These are phyloP conservation scores for Cassiopea andromeda DNA, from an alignment of 30 jellyfish, hydroid and myxozoan species.

Conservation along the genomic window DNA sequence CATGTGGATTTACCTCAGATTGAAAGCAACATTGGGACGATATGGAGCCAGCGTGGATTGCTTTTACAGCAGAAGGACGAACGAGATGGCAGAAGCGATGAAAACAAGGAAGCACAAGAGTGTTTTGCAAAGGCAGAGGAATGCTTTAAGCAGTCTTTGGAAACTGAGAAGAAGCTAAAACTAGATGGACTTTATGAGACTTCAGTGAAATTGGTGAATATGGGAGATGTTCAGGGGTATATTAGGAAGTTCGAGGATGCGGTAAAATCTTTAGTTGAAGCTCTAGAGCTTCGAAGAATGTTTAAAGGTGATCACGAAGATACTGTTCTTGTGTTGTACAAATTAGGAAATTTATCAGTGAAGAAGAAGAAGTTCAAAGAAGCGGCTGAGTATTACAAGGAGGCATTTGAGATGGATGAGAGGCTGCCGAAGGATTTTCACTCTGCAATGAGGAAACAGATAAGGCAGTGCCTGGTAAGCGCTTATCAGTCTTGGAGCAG, in stretches of 20 bases:
- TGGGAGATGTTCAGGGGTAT: constrained; percentile 36
- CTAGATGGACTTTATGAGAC: constrained; percentile 55
- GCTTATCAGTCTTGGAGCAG: background rate
- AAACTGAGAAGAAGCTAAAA: constrained; percentile 41
- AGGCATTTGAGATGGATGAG: constrained; percentile 73
- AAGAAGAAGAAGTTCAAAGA: constrained; percentile 10
- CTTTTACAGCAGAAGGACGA: background rate
- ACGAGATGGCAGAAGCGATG: background rate
- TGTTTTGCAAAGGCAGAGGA: constrained; percentile 23
- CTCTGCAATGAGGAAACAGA: constrained; percentile 34
- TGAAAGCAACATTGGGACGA: constrained; percentile 37
- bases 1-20: constrained; percentile 54
- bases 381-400: constrained; percentile 54
- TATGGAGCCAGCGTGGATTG: constrained; percentile 17
- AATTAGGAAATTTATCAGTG: constrained; percentile 15
- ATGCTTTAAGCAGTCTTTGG: background rate
- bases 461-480: constrained; percentile 1
- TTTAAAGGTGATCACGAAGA: constrained; percentile 58
- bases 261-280: constrained; percentile 8
- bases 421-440: constrained; percentile 39
- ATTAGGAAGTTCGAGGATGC: constrained; percentile 16
- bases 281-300: constrained; percentile 29
- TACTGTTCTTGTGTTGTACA: constrained; percentile 42
- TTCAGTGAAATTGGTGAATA: constrained; percentile 29
- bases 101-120: background rate